Conservation (phyloP, 2,797 vertebrate species). For the Pelobates cultripes region DNA sequence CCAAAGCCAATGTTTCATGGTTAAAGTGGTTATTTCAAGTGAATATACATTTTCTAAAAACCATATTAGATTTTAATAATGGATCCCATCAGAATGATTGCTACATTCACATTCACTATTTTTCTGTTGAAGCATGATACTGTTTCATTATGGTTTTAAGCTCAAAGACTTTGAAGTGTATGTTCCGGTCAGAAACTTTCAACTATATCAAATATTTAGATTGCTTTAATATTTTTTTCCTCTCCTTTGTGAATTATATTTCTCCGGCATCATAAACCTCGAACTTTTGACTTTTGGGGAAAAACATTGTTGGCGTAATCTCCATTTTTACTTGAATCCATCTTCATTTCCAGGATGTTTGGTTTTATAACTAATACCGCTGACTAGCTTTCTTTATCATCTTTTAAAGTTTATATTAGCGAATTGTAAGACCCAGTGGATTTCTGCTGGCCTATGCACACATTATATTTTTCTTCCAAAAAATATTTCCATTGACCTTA, state of each 20-base stretch:
- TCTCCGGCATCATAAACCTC: constrained; percentile 14
- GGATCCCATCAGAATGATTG: constrained; percentile 24
- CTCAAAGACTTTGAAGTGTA: constrained; percentile 16
- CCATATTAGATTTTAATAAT: constrained; percentile 49
- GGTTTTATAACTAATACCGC: neutral
- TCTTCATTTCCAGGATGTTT: neutral
- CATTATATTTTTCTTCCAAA: neutral
- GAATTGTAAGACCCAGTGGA: neutral
- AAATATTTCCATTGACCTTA: neutral
- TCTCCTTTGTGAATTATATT: neutral
- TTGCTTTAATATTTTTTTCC: constrained; percentile 28
- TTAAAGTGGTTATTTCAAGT: constrained; percentile 14
- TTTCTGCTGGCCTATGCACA: neutral
- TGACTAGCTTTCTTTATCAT: no score
- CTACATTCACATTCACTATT: constrained; percentile 33
- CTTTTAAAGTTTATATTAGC: neutral
- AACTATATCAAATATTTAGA: constrained; percentile 16
- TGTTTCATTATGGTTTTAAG: constrained; percentile 39
- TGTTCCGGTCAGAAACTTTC: constrained; percentile 27
- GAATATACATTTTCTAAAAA: constrained; percentile 29
- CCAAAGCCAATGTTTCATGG: constrained; percentile 40
- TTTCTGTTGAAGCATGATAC: constrained; percentile 32
- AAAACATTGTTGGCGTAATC: constrained; percentile 11
- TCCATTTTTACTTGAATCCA: neutral
- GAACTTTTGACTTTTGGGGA: constrained; percentile 2